Evolutionary conservation across 2,797 vertebrate species (phyloP).

Genomic region (Dallia pectoralis): DNA sequence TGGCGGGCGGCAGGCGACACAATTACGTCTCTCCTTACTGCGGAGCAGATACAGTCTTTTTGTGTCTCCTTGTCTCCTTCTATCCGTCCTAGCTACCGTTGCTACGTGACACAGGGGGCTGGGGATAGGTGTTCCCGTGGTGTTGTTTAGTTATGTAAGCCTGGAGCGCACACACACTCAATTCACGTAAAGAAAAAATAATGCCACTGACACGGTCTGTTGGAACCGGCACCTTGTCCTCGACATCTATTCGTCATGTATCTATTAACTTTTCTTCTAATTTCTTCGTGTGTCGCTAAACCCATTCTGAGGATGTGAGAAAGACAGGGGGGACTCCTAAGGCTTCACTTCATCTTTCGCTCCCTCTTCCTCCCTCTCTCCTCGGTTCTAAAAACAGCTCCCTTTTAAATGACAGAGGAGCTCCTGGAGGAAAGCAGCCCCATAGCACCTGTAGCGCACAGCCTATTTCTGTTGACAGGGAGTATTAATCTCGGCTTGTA

Average conservation of each 20-base stretch:
- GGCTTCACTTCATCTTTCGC: background rate
- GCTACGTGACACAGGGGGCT: slow-evolving; percentile 57
- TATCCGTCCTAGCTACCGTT: slow-evolving; percentile 43
- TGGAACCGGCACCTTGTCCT: background rate
- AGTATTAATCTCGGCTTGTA: slow-evolving; percentile 71
- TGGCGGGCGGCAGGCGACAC: slow-evolving; percentile 60
- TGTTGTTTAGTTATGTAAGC: slow-evolving; percentile 59
- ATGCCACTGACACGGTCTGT: no score
- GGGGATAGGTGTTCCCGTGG: background rate
- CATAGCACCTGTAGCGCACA: slow-evolving; percentile 67
- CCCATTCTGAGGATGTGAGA: slow-evolving; percentile 57
- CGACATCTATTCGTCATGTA: background rate
- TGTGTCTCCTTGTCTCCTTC: slow-evolving; percentile 65
- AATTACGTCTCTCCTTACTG: slow-evolving; percentile 73
- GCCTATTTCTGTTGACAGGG: slow-evolving; percentile 61
- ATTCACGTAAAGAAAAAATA: no score
- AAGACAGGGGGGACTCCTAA: slow-evolving; percentile 53
- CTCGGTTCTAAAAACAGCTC: slow-evolving; percentile 70
- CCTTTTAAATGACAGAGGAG: slow-evolving; percentile 60
- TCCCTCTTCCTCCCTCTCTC: background rate
- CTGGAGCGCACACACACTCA: slow-evolving; percentile 56
- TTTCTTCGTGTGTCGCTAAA: slow-evolving; percentile 43
- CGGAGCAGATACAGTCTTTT: slow-evolving; percentile 69
- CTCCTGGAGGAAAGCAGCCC: slow-evolving; percentile 47
- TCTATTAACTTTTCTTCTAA: slow-evolving; percentile 45